These are phyloP conservation scores for Lateolabrax maculatus DNA, from an alignment of 2,797 vertebrate genomes.

Conservation along the genomic window DNA sequence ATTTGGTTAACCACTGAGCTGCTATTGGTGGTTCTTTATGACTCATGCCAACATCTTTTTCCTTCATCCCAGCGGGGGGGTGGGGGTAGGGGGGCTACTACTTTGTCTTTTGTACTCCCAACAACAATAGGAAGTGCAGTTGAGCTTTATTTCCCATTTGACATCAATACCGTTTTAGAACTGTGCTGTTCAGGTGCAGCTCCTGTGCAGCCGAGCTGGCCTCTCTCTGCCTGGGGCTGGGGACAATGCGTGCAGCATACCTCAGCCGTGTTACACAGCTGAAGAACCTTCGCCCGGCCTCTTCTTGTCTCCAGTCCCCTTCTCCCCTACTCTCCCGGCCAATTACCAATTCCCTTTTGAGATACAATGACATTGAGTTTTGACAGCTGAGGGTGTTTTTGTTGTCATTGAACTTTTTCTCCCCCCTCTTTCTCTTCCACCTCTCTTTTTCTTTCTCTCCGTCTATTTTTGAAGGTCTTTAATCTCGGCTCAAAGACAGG, in stretches of 20 bases:
- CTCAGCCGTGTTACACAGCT: slow-evolving; percentile 32
- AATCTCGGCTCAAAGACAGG: slow-evolving; percentile 79
- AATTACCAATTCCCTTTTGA: slow-evolving; percentile 78
- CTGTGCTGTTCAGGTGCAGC: slow-evolving; percentile 34
- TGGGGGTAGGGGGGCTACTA: slow-evolving; percentile 4
- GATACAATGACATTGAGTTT: slow-evolving; percentile 75
- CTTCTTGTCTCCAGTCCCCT: slow-evolving; percentile 35
- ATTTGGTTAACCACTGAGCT: slow-evolving; percentile 56
- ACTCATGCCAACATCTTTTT: slow-evolving; percentile 50
- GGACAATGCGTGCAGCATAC: slow-evolving; percentile 56
- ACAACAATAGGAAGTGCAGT: slow-evolving; percentile 58
- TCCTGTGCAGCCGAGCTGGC: slow-evolving; percentile 39
- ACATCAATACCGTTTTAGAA: slow-evolving; percentile 70
- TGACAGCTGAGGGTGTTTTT: slow-evolving; percentile 68
- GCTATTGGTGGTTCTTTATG: slow-evolving; percentile 58
- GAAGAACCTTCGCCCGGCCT: slow-evolving; percentile 41
- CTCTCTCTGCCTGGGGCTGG: slow-evolving; percentile 63
- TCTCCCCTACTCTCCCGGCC: slow-evolving; percentile 43
- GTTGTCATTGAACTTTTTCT: slow-evolving; percentile 67
- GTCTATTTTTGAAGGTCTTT: slow-evolving; percentile 76
- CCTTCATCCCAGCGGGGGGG: slow-evolving; percentile 14
- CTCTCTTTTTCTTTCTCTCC: slow-evolving; percentile 32
- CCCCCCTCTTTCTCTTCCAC: slow-evolving; percentile 5
- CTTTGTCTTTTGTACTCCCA: slow-evolving; percentile 62
- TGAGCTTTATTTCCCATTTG: slow-evolving; percentile 64